A percentile compares a stretch with the other conserved stretches of the same genome.
These are phyloP conservation scores for Scolopax rusticola DNA, from an alignment of 2,797 vertebrate species.

Conservation along the genomic window DNA sequence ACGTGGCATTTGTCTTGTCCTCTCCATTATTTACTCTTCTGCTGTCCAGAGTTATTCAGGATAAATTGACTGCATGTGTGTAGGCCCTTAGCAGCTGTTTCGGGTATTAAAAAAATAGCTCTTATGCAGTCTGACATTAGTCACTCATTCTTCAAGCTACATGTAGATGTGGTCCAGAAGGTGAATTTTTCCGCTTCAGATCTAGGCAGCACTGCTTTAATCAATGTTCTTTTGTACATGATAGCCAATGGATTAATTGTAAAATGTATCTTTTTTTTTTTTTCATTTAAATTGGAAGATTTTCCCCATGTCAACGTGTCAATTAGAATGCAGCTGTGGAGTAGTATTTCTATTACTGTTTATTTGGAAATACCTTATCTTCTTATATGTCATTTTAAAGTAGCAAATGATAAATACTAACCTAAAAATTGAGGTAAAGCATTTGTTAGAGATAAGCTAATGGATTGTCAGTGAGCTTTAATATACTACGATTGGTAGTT, in stretches of 20 bases:
- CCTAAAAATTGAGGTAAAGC: background rate
- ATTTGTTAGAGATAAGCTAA: background rate
- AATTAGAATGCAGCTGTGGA: background rate
- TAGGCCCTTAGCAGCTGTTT: background rate
- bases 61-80: background rate
- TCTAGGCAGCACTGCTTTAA: background rate
- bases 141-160: background rate
- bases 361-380: background rate
- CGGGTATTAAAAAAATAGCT: background rate
- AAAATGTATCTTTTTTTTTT: fast-evolving
- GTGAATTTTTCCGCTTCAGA: background rate
- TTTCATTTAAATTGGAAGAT: background rate
- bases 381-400: background rate
- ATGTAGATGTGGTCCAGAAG: background rate
- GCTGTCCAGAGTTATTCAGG: background rate
- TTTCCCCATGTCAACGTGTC: background rate
- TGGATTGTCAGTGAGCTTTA: background rate
- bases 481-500: background rate
- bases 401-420: background rate
- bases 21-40: background rate
- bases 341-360: background rate
- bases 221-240: background rate
- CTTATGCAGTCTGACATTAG: background rate
- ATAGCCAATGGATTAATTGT: background rate
- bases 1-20: background rate